Conservation (phyloP, 2,888 invertebrate species). For the Pseudolycoriella hygida region DNA sequence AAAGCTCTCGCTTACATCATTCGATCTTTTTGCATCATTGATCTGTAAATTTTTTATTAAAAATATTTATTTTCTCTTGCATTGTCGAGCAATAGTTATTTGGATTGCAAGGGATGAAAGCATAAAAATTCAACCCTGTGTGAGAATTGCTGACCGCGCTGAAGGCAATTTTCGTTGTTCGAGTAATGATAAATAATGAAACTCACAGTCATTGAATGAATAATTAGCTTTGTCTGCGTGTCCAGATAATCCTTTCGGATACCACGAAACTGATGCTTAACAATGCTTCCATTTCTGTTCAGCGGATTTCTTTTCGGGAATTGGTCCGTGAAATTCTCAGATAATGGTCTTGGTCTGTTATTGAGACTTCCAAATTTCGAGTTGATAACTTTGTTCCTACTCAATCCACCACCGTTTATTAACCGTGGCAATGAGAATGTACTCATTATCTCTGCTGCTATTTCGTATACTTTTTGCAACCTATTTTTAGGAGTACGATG, state of each 20-base stretch:
- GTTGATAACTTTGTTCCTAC: slow-evolving; percentile 11
- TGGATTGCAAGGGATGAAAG: too few relatives aligned
- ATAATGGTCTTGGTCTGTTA: not conserved
- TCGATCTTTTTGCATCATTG: too few relatives aligned
- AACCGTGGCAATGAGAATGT: slow-evolving; percentile 13
- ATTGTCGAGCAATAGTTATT: too few relatives aligned
- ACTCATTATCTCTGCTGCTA: slow-evolving; percentile 10
- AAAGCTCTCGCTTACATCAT: too few relatives aligned
- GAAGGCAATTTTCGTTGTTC: too few relatives aligned
- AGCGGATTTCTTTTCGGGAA: slow-evolving; percentile 10
- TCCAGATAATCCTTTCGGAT: slow-evolving; percentile 59
- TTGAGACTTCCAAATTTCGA: slow-evolving; percentile 21
- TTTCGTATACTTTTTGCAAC: not conserved
- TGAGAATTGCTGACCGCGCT: too few relatives aligned
- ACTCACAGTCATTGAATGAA: slow-evolving; percentile 72
- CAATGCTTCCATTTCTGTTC: slow-evolving; percentile 33
- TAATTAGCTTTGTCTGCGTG: slow-evolving; percentile 50
- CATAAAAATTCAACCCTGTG: too few relatives aligned
- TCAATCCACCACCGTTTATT: slow-evolving; percentile 10
- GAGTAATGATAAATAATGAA: too few relatives aligned
- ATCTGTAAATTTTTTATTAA: too few relatives aligned
- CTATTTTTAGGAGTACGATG: not conserved
- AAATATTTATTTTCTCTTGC: too few relatives aligned
- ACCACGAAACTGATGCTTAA: slow-evolving; percentile 54
- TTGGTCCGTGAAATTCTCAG: slow-evolving; percentile 5